These are phyloP conservation scores for Scrobipalpa atriplicella DNA, from an alignment of 2,888 invertebrate species.

Conservation along the genomic window DNA sequence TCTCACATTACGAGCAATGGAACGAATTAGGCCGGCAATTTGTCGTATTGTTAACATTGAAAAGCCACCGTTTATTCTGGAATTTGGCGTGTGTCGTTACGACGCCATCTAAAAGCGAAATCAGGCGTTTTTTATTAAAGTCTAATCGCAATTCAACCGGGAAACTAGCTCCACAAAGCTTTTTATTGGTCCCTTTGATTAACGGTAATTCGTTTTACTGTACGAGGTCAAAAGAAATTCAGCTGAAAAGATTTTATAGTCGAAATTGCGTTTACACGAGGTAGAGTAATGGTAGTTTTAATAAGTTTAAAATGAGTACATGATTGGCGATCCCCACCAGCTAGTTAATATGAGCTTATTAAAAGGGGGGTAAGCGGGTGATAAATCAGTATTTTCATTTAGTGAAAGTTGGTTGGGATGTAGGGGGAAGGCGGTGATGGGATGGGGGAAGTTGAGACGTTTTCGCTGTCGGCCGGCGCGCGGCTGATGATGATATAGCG, in stretches of 20 bases:
- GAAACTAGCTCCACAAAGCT: constrained; percentile 16
- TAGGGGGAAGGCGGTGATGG: constrained; percentile 34
- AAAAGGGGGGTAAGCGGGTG: not conserved
- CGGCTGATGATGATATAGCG: constrained; percentile 53
- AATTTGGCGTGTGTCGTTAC: constrained; percentile 21
- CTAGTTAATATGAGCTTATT: constrained; percentile 21
- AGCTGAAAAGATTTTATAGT: not conserved
- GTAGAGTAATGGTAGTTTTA: constrained; percentile 14
- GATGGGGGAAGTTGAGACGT: constrained; percentile 44
- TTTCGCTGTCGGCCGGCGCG: constrained; percentile 40
- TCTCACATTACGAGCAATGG: constrained; percentile 68
- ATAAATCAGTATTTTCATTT: constrained; percentile 55
- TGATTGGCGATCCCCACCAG: not conserved
- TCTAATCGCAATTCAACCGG: constrained; percentile 15
- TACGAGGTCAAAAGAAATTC: constrained; percentile 10
- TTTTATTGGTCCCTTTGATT: constrained; percentile 15
- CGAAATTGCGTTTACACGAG: not conserved
- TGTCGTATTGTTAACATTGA: constrained; percentile 57
- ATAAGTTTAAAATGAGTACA: constrained; percentile 13
- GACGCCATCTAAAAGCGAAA: constrained; percentile 12
- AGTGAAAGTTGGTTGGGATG: constrained; percentile 40
- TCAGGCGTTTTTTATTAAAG: constrained; percentile 15
- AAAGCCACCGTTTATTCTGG: constrained; percentile 39
- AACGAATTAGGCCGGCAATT: constrained; percentile 68
- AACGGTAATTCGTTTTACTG: constrained; percentile 10